Base-by-base conservation (phyloP, 2,113 vertebrate genomes). In the Sterrhoptilus dennistouni region DNA sequence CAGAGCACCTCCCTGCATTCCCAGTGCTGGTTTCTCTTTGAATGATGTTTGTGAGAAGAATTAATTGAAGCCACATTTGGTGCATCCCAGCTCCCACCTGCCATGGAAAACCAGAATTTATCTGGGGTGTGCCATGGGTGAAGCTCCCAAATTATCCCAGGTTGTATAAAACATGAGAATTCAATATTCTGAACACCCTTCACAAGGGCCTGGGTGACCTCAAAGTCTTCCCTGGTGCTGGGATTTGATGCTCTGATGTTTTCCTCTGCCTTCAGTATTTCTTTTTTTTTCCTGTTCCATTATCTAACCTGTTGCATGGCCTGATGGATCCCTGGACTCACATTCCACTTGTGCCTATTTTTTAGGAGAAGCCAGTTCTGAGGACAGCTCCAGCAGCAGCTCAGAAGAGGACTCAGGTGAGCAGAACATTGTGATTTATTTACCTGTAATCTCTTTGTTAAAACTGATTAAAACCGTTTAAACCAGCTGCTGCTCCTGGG, bases 1-100 rank as follows among this genome's bases (percentile, higher is more conserved):
- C 44, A 28, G 1, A 82, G 12, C 78, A 12, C 11, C 4, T 47
- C 54, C 53, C 45, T 57, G 38, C 8, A 35, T 85, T 47, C 8
- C 61, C 69, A 5, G 2, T 21, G 8, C 17, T 70, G 54, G 1
- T 72, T 84, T 61, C 64, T 47, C 56, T 29, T 59, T 9, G 3
- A 0, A 3, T 70, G 12, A 1, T 0, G 0, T 56, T 61, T 65
- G 25, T 6, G 1, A 6, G 50, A 18, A 4, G 10, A 29, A 38
- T 31, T 20, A 13, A 11, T 47, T 29, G 16, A 27, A 84, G 38
- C 17, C 6, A 2, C 3, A 0, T 10, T 2, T 3, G 65, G 60
- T 2, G 5, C 45, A 4, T 38, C 42, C 33, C 53, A 2, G 23
- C 54, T 87, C 59, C 40, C 16, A 15, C 22, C 36, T 54, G 47